A percentile compares a stretch with the other conserved stretches of the same genome.
These are phyloP conservation scores for Labrus mixtus DNA, from an alignment of 2,113 vertebrate genomes.

Conservation along the genomic window DNA sequence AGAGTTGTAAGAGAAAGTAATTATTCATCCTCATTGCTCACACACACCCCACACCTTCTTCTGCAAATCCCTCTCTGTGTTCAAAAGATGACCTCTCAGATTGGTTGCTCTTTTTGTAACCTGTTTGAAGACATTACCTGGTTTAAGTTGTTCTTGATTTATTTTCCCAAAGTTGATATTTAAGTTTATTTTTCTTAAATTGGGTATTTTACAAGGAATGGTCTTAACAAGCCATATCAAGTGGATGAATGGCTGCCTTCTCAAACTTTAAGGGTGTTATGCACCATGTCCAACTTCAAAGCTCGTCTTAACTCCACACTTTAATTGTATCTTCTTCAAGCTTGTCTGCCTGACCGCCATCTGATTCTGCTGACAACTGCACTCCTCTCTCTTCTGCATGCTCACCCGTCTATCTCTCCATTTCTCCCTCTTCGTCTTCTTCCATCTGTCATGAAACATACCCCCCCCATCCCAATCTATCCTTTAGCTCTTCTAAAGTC, in stretches of 20 bases:
- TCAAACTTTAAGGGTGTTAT: slow-evolving; percentile 82
- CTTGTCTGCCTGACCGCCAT: slow-evolving; percentile 83
- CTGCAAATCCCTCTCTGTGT: slow-evolving; percentile 44
- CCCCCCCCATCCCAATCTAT: slow-evolving; percentile 1
- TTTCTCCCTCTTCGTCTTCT: slow-evolving; percentile 65
- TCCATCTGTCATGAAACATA: slow-evolving; percentile 52
- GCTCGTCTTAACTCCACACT: slow-evolving; percentile 88
- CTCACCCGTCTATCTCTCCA: slow-evolving; percentile 69
- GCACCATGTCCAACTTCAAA: slow-evolving; percentile 89
- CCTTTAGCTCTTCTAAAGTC: slow-evolving; percentile 59
- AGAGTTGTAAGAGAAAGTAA: slow-evolving; percentile 69
- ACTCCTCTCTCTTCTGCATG: slow-evolving; percentile 72
- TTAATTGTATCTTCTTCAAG: slow-evolving; percentile 89
- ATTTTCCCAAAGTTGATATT: slow-evolving; percentile 74
- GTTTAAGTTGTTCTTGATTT: slow-evolving; percentile 56
- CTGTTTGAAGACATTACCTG: slow-evolving; percentile 39
- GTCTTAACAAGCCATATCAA: slow-evolving; percentile 83
- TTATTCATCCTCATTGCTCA: slow-evolving; percentile 75
- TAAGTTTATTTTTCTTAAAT: slow-evolving; percentile 84
- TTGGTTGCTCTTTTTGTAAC: slow-evolving; percentile 6
- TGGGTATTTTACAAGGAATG: slow-evolving; percentile 78
- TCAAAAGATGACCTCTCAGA: slow-evolving; percentile 54
- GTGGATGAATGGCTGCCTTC: slow-evolving; percentile 80
- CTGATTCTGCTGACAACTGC: slow-evolving; percentile 89
- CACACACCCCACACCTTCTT: slow-evolving; percentile 45